These are phyloP conservation scores for Sibirionetta formosa DNA, from an alignment of 2,797 vertebrate species.

Conservation along the genomic window DNA sequence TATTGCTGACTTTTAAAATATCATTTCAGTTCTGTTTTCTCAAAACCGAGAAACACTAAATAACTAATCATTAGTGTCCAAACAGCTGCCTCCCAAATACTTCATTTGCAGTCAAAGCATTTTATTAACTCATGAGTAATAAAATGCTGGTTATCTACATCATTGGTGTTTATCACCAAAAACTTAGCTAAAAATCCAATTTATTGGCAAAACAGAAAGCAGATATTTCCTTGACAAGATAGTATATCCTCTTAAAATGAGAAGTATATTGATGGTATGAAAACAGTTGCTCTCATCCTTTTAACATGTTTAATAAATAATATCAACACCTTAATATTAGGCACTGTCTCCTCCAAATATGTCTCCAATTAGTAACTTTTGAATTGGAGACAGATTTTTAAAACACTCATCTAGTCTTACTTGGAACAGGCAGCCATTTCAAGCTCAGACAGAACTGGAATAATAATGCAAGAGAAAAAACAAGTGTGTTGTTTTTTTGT, in stretches of 20 bases:
- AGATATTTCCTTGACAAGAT: not conserved
- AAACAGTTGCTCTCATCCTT: not conserved
- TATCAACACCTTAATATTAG: not conserved
- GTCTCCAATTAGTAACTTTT: not conserved
- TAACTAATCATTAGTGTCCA: not conserved
- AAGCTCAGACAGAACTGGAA: not conserved
- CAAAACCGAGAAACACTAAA: not conserved
- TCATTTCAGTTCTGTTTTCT: not conserved
- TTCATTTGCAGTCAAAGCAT: not conserved
- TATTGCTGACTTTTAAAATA: not conserved
- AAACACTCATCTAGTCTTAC: not conserved
- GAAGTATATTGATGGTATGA: not conserved
- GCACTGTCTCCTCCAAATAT: not conserved
- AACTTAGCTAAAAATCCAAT: not conserved
- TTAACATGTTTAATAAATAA: not conserved
- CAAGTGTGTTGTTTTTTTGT: not conserved
- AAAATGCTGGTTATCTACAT: not conserved
- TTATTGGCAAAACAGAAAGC: not conserved
- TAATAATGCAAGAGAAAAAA: not conserved
- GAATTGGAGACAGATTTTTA: not conserved
- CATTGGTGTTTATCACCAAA: not conserved
- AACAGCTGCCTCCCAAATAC: not conserved
- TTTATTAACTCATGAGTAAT: not conserved
- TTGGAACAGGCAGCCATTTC: not conserved
- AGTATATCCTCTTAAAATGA: accelerated